Evolutionary conservation across 2,113 vertebrate genomes (phyloP), one percentile per base, ranked within the genome.

Genomic region (Tetraodon nigroviridis): DNA sequence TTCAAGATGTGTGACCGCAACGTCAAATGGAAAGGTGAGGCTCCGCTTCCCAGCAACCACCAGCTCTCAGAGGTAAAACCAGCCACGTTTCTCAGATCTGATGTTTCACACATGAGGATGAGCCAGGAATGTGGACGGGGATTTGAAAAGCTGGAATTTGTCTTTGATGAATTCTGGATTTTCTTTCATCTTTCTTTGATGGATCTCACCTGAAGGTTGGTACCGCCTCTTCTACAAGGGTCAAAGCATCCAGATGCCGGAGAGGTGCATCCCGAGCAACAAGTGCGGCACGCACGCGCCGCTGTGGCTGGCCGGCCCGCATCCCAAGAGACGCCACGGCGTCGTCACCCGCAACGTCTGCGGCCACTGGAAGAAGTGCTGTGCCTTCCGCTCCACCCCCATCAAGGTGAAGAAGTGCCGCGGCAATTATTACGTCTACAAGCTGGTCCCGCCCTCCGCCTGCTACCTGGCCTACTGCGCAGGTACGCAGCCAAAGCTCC

Each of bases 321-420:
- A 81, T 20, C 80, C 80, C 2, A 67, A 13, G 29, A 76, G 49
- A 11, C 51, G 51, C 22, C 46, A 86, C 0, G 79, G 79, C 14
- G 49, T 84, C 14, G 78, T 84, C 56, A 83, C 65, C 7, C 53
- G 64, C 4, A 55, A 13, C 1, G 41, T 83, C 32, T 83, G 82
- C 7, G 79, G 75, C n/a, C 5, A 70, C 71, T 84, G 77, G 84
- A 55, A 59, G 29, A 69, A 64, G 13, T 86, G 82, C 71, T 70
- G 84, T 6, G 42, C 10, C 19, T 86, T 79, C 52, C 19, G 12
- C n/a, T 82, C 76, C 22, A 48, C 41, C 17, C 74, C 82, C 21
- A 85, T 87, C 58, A 55, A 70, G 58, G 71, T 84, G 41, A 86
- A 86, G 77, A 85, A 77, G 20, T 87, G 82, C 3, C 14, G 1